phyloP scores from a whole-genome alignment of 2,888 invertebrate species.

The Torymus auratus region DNA sequence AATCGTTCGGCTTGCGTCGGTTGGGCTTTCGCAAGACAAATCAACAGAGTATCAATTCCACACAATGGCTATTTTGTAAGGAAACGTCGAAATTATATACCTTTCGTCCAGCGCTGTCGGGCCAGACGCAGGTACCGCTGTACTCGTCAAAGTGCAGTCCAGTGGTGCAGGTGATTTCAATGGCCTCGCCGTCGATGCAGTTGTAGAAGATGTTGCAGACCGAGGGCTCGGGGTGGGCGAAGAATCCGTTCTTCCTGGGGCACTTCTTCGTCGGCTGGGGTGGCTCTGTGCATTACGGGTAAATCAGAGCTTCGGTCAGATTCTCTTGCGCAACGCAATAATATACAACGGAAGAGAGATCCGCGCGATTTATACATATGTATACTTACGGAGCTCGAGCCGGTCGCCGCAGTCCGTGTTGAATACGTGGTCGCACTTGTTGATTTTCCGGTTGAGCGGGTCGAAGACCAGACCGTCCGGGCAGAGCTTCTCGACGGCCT shows the following conservation, averaged over 20 bases:
- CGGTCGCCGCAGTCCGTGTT: constrained; percentile 94
- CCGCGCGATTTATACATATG: constrained; percentile 5
- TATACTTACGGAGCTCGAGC: constrained; percentile 89
- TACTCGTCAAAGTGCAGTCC: constrained; percentile 94
- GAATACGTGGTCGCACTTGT: constrained; percentile 95
- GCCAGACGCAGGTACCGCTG: constrained; percentile 94
- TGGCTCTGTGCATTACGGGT: constrained; percentile 81
- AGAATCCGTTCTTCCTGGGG: constrained; percentile 92
- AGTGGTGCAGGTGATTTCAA: constrained; percentile 89
- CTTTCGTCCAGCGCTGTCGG: constrained; percentile 86
- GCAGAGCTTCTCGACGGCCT: constrained; percentile 86
- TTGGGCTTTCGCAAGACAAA: too few species aligned
- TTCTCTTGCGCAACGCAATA: too few species aligned
- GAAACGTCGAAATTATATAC: constrained; percentile 73
- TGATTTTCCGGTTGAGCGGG: constrained; percentile 88
- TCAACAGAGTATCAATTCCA: too few species aligned
- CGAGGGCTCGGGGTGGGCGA: constrained; percentile 89
- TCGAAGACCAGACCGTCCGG: constrained; percentile 94
- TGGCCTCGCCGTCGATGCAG: constrained; percentile 90
- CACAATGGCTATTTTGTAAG: too few species aligned
- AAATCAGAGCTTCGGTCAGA: background rate
- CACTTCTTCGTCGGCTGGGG: constrained; percentile 85
- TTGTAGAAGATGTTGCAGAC: constrained; percentile 92
- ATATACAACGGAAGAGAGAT: background rate
- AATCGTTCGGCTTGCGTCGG: too few species aligned